A percentile compares a stretch with the other conserved stretches of the same genome.
phyloP scores from a whole-genome alignment of 2,797 vertebrate species.

The Aeoliscus strigatus region DNA sequence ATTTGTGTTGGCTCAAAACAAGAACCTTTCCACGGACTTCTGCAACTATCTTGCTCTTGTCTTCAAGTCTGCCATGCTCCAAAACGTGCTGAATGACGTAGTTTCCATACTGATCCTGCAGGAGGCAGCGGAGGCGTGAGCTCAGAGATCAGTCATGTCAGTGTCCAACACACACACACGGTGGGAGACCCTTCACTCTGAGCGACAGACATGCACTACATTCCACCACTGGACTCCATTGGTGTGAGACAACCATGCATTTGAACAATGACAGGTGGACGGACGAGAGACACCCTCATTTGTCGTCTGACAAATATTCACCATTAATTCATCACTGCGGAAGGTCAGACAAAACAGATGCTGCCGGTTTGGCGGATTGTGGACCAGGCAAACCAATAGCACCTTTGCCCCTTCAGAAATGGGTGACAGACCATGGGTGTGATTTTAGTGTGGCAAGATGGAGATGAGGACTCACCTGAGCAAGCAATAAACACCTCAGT shows the following conservation, averaged over 20 bases:
- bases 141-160: background rate
- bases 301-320: constrained; percentile 36
- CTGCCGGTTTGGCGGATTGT: constrained; percentile 44
- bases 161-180: constrained; percentile 7
- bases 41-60: constrained; percentile 97
- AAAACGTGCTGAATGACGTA: constrained; percentile 97
- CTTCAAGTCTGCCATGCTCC: constrained; percentile 94
- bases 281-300: constrained; percentile 55
- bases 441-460: constrained; percentile 46
- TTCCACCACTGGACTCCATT: constrained; percentile 23
- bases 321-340: constrained; percentile 65
- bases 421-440: constrained; percentile 61
- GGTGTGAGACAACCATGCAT: constrained; percentile 60
- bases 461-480: constrained; percentile 54
- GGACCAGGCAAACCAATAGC: constrained; percentile 43
- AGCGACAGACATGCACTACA: constrained; percentile 57
- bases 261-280: constrained; percentile 38
- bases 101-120: constrained; percentile 96
- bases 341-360: constrained; percentile 69
- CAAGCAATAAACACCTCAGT: constrained; percentile 43
- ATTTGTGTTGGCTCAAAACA: constrained; percentile 95
- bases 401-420: constrained; percentile 69
- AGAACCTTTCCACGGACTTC: constrained; percentile 96
- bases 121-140: constrained; percentile 27
- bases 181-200: constrained; percentile 10